phyloP scores from a whole-genome alignment of 2,797 vertebrate species.

The Falco berigora region DNA sequence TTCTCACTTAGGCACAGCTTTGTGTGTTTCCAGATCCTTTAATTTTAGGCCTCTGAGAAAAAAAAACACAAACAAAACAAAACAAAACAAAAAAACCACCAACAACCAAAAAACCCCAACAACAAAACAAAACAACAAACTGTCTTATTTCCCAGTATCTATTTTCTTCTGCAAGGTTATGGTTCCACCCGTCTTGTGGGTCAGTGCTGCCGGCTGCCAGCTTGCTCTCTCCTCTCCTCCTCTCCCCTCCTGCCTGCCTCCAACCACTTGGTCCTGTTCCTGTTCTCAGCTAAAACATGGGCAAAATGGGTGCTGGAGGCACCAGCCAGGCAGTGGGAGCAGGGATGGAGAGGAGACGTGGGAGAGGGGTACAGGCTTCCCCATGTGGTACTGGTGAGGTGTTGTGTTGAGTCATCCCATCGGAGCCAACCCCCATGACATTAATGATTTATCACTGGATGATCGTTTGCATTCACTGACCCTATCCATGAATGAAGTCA shows the following conservation, averaged over 20 bases:
- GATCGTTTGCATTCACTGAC: not conserved
- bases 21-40: not conserved
- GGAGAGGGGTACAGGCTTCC: not conserved
- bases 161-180: not conserved
- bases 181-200: fast-evolving
- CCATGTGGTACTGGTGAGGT: not conserved
- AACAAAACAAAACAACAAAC: not conserved
- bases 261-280: not conserved
- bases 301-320: not conserved
- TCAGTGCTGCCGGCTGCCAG: not conserved
- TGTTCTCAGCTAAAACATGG: fast-evolving
- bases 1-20: not conserved
- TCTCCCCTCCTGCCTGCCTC: not conserved
- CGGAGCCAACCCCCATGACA: not conserved
- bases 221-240: not conserved
- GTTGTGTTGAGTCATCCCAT: not conserved
- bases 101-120: too few relatives aligned
- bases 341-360: not conserved
- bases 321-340: not conserved
- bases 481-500: not conserved
- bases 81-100: not conserved
- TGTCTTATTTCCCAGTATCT: not conserved
- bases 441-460: not conserved
- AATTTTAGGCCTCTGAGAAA: not conserved
- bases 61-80: not conserved